Percentiles rank a stretch among this genome's conserved stretches.
Conservation (phyloP, 2,888 invertebrate genomes). For the Drosophila tripunctata region DNA sequence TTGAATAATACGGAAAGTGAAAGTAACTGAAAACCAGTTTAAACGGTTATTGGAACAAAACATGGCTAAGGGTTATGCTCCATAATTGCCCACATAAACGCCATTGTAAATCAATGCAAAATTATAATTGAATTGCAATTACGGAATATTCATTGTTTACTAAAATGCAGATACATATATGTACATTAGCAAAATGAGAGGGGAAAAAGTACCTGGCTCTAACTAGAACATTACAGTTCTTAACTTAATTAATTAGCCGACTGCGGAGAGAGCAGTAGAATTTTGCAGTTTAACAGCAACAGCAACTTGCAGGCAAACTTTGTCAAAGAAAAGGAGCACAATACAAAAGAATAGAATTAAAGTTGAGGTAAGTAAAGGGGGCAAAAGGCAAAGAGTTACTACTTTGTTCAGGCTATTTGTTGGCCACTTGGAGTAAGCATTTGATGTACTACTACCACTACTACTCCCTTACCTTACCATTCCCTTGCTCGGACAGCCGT, state of each 20-base stretch:
- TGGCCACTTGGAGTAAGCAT: slow-evolving; percentile 42
- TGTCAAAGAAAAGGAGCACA: slow-evolving; percentile 37
- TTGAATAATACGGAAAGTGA: slow-evolving; percentile 5
- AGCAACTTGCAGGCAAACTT: slow-evolving; percentile 45
- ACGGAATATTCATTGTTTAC: slow-evolving; percentile 3
- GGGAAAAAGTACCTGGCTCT: too few species aligned
- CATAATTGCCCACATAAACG: background rate
- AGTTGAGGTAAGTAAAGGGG: background rate
- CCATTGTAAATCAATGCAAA: background rate
- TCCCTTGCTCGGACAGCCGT: slow-evolving; percentile 1
- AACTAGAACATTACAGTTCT: slow-evolving; percentile 44
- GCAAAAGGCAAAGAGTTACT: slow-evolving; percentile 23
- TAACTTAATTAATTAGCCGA: slow-evolving; percentile 60
- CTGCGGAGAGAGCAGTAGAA: slow-evolving; percentile 26
- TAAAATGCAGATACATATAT: too few species aligned
- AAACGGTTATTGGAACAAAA: background rate
- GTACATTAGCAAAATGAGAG: slow-evolving; percentile 29
- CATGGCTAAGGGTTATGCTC: background rate
- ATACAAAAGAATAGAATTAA: background rate
- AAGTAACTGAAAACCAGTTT: slow-evolving; percentile 3
- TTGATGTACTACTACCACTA: slow-evolving; percentile 47
- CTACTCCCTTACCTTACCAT: background rate
- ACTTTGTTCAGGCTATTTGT: slow-evolving; percentile 14
- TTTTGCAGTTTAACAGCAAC: slow-evolving; percentile 50
- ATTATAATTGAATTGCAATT: slow-evolving; percentile 2